phyloP scores from a whole-genome alignment of 2,113 vertebrate species.

The Platichthys flesus region DNA sequence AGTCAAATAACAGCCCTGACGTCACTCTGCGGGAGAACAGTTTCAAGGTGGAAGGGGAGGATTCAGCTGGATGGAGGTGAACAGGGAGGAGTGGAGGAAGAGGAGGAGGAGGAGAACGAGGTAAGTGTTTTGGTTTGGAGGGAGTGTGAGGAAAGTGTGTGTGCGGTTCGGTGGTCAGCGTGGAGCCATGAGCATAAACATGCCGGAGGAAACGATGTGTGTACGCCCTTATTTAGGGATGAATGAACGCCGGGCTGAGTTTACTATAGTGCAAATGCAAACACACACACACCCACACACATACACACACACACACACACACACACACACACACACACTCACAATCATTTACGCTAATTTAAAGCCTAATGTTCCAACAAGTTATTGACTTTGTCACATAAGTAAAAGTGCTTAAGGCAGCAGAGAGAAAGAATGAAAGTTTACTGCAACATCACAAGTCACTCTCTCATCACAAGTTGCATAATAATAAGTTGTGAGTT shows the following conservation, averaged over 20 bases:
- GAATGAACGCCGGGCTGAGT: conserved; percentile 43
- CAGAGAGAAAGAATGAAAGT: no score
- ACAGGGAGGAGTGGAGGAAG: no score
- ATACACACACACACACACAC: background rate
- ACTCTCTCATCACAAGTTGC: no score
- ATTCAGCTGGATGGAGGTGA: background rate
- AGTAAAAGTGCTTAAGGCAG: no score
- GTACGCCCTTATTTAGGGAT: conserved; percentile 35
- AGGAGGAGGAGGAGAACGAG: background rate
- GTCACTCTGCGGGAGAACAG: background rate
- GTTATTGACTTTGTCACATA: no score
- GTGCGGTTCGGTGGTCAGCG: conserved; percentile 25
- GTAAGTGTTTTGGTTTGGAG: conserved; percentile 27
- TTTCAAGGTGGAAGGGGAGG: conserved; percentile 13
- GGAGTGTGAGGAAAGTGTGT: conserved; percentile 35
- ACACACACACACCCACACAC: background rate
- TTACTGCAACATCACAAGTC: no score
- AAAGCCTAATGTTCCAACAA: no score
- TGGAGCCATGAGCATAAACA: conserved; percentile 60
- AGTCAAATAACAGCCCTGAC: conserved; percentile 10
- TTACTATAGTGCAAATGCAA: conserved; percentile 29
- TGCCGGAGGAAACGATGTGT: conserved; percentile 25
- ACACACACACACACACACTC: background rate
- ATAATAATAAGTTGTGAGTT: no score
- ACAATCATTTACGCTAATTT: no score